Evolutionary conservation across 2,797 vertebrate species (phyloP), one percentile per base, ranked within the genome.

Genomic region (Sebastes minor): DNA sequence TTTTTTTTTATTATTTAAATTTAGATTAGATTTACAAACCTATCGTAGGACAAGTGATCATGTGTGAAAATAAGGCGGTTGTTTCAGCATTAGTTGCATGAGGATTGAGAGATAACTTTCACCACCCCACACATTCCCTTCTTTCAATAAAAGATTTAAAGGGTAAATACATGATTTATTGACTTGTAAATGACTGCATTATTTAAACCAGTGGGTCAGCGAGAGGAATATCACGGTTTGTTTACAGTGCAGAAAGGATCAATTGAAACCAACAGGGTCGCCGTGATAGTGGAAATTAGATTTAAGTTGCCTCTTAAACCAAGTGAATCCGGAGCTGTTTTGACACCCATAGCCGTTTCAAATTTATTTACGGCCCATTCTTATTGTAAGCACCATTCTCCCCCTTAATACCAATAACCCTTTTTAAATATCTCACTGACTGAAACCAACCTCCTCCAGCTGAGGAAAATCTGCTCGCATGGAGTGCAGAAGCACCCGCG

Each of bases 391-490:
- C 18, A 3, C 75, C 20, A 55, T 73, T 87, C 75, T 80, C 35
- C 72, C 35, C 63, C 70, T 57, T 80, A 77, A 86, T 62, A 76
- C 42, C 71, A 65, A 8, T 46, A 71, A 81, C 77, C 66, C 62
- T 76, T 83, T 68, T 68, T 49, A 25, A 61, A 89, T 79, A 68
- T 82, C 79, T 74, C 72, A 27, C 61, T 2, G 72, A 79, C 65
- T 77, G 35, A 70, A 83, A 76, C 52, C 76, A 49, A 33, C 81
- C 61, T 76, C 72, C 77, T 85, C 70, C 83, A 81, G 79, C 86
- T 78, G 84, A 87, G 82, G 71, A 42, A 63, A 91, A 87, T 86
- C 87, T 85, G 87, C 76, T 74, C 1, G 73, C 86, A 27, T 76
- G 86, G 80, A 72, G 77, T 76, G 76, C 77, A 42, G 68, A 70